These are phyloP conservation scores for Eueremaeus valkanovi DNA, from an alignment of 2,888 invertebrate species.

Conservation along the genomic window DNA sequence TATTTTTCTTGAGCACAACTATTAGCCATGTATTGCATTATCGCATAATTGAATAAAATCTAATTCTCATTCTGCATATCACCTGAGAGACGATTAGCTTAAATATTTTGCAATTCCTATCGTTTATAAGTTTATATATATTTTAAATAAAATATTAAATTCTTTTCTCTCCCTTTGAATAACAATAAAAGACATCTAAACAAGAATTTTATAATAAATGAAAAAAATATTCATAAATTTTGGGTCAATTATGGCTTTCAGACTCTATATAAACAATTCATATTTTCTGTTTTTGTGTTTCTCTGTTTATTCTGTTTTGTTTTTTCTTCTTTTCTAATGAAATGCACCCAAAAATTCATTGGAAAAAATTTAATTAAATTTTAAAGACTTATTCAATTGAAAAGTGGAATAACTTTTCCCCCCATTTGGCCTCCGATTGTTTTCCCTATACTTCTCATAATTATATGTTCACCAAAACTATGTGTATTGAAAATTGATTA, in stretches of 20 bases:
- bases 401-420: not conserved
- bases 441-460: not conserved
- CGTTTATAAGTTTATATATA: not conserved
- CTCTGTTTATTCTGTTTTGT: not conserved
- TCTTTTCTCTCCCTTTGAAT: not conserved
- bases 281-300: not conserved
- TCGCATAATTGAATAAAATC: constrained; percentile 27
- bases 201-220: not conserved
- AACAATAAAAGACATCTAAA: too few species aligned
- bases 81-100: constrained; percentile 16
- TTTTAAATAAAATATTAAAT: not conserved
- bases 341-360: constrained; percentile 34
- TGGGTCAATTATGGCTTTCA: not conserved
- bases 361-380: constrained; percentile 6
- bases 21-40: constrained; percentile 23
- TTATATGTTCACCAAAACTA: not conserved
- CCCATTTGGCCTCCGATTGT: constrained; percentile 12
- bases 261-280: not conserved
- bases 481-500: too few species aligned
- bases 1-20: not conserved
- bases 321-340: not conserved
- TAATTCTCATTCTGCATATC: constrained; percentile 20
- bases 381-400: not conserved
- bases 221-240: constrained; percentile 13
- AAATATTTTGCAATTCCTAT: not conserved